phyloP scores from a whole-genome alignment of 2,797 vertebrate genomes.

The Acridotheres tristis region DNA sequence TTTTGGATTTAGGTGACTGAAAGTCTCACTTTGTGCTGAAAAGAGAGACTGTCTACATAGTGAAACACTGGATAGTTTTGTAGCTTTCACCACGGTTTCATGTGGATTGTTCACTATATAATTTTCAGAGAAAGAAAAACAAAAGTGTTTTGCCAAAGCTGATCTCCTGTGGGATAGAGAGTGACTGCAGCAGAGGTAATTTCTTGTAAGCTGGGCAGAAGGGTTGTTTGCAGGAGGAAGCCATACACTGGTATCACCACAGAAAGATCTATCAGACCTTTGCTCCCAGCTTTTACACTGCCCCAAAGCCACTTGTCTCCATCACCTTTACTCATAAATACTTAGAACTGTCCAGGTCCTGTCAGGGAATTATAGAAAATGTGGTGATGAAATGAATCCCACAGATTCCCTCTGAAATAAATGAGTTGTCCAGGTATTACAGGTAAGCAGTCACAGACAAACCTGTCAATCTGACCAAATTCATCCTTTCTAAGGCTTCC shows the following conservation, averaged over 20 bases:
- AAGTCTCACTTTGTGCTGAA: not conserved
- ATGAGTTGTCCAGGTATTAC: not conserved
- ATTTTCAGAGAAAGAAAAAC: not conserved
- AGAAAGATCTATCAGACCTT: not conserved
- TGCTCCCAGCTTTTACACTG: not conserved
- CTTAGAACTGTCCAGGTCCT: not conserved
- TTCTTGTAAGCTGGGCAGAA: not conserved
- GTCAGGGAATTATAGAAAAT: not conserved
- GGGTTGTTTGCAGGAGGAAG: not conserved
- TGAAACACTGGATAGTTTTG: not conserved
- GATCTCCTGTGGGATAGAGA: not conserved
- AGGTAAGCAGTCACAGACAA: not conserved
- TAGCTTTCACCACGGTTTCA: not conserved
- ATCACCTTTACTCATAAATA: not conserved
- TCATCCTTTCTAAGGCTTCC: not conserved
- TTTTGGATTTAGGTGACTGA: not conserved
- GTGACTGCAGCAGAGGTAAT: not conserved
- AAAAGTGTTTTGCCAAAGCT: not conserved
- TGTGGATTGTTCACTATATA: not conserved
- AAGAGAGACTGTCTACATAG: not conserved
- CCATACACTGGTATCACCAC: not conserved
- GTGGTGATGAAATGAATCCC: not conserved
- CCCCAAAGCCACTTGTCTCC: not conserved
- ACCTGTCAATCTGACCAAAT: not conserved
- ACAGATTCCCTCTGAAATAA: not conserved